Evolutionary conservation across 2,113 vertebrate genomes (phyloP), one percentile per base, ranked within the genome.

Genomic region (Podarcis raffonei): DNA sequence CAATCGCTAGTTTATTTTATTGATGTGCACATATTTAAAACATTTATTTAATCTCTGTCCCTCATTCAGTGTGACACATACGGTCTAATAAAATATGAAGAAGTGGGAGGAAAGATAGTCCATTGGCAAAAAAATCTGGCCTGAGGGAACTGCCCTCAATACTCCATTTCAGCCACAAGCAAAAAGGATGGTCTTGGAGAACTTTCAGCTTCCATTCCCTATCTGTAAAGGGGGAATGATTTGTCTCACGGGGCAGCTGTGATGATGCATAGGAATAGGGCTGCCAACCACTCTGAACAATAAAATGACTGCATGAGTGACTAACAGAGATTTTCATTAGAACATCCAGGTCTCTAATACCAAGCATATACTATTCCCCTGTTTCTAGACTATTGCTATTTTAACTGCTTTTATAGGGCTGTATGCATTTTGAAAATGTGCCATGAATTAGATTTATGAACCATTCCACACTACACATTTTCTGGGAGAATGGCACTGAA

Each of bases 351-450:
- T 88, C 48, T 83, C 84, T 48, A 79, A 72, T 76, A 69, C 7
- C 23, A 81, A 89, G 57, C 13, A 11, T 65, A 35, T 35, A 42
- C 39, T 48, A 74, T 76, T 81, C 68, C 79, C 18, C 71, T 48
- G 7, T 32, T 69, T 39, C 69, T 48, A 74, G 59, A 35, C 69
- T 81, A 57, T 65, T 86, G 80, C 59, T 74, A 23, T 59, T 88
- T 66, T 35, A 84, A 66, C 8, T 39, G 74, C 53, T 72, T 90
- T 91, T 91, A 81, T 91, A 84, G 53, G 86, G 35, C 20, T n/a
- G 3, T 68, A 78, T 86, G 83, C n/a, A 57, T 85, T 91, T 65
- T 83, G 39, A 27, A 86, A 89, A 18, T 79, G 22, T 77, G 27
- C 48, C 32, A 27, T 88, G 62, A 81, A 69, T 78, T 78, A 84